Base-by-base conservation (phyloP, 2,888 invertebrate genomes). In the Microplitis deprimator region DNA sequence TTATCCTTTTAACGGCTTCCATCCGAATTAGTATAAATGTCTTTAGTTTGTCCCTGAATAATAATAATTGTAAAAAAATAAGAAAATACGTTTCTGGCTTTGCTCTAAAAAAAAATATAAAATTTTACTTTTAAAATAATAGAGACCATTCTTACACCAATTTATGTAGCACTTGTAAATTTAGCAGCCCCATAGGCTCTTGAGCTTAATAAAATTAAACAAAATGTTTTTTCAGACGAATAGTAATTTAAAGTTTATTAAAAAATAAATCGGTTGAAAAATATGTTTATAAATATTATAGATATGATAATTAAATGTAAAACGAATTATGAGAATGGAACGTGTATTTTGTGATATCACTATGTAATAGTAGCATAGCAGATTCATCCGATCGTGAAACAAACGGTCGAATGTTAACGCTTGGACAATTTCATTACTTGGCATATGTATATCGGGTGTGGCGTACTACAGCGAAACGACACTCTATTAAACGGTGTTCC, bases 401-500 rank as follows among this genome's bases (percentile, higher is more conserved):
- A 75, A 75, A 75, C 61, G 74, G 68, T 75, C 60, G 61, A 61
- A 40, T 50, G 60, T 77, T 73, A 75, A 75, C 77, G 77, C 67
- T 69, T 73, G 74, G 74, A 75, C 74, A 75, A 75, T 68, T 75
- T 75, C 74, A 75, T 75, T 75, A 75, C 74, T 75, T 68, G 73
- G 64, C 16, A 64, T 50, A 50, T 29, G 29, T 29, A 29, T 50
- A 50, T 73, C 68, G 74, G 74, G 74, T 61, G 74, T 75, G 68
- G 74, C 68, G 74, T 75, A 38, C 8, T 50, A 50, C 74, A 75
- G 60, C 61, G 68, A 75, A 75, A 75, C 68, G 74, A 75, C 74
- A 75, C 74, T 75, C 68, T 75, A 29, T 73, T 73, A 72, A 69
- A 77, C 41, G 76, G 78, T 78, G 77, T 78, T 74, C 76, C 79